Evolutionary conservation across 2,888 invertebrate species (phyloP).

Genomic region (Ferdinandea cuprea): DNA sequence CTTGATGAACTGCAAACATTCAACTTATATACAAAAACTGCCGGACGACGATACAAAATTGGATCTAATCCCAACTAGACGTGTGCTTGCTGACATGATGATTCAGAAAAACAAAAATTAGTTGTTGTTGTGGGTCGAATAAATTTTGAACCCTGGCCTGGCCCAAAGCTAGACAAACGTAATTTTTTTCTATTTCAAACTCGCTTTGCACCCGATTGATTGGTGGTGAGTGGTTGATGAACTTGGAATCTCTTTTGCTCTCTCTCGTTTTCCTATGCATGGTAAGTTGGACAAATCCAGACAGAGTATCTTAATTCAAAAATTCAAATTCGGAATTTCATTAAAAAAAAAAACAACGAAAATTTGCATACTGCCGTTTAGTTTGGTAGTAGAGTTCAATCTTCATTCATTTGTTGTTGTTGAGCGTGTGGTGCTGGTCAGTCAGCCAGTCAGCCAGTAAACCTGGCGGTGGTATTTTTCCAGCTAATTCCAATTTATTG

Average conservation of each 20-base stretch:
- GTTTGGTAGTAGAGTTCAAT: slow-evolving; percentile 34
- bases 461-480: slow-evolving; percentile 17
- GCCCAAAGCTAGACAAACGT: slow-evolving; percentile 12
- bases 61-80: slow-evolving; percentile 41
- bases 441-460: slow-evolving; percentile 11
- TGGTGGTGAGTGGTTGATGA: slow-evolving; percentile 15
- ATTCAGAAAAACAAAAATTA: slow-evolving; percentile 46
- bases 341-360: slow-evolving; percentile 45
- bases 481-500: slow-evolving; percentile 62
- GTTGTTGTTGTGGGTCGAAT: slow-evolving; percentile 58
- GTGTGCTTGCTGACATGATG: slow-evolving; percentile 51
- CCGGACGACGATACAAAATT: slow-evolving; percentile 43
- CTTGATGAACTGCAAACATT: slow-evolving; percentile 64
- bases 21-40: slow-evolving; percentile 70
- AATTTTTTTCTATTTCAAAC: slow-evolving; percentile 17
- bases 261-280: slow-evolving; percentile 1
- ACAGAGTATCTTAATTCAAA: slow-evolving; percentile 1
- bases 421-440: not conserved
- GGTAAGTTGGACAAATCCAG: slow-evolving; percentile 8
- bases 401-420: slow-evolving; percentile 20
- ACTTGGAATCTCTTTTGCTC: slow-evolving; percentile 21
- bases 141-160: slow-evolving; percentile 34
- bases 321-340: slow-evolving; percentile 57
- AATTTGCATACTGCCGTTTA: slow-evolving; percentile 68
- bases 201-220: slow-evolving; percentile 41